Conservation (phyloP, 2,797 vertebrate genomes). For the Cryptoprocta ferox region DNA sequence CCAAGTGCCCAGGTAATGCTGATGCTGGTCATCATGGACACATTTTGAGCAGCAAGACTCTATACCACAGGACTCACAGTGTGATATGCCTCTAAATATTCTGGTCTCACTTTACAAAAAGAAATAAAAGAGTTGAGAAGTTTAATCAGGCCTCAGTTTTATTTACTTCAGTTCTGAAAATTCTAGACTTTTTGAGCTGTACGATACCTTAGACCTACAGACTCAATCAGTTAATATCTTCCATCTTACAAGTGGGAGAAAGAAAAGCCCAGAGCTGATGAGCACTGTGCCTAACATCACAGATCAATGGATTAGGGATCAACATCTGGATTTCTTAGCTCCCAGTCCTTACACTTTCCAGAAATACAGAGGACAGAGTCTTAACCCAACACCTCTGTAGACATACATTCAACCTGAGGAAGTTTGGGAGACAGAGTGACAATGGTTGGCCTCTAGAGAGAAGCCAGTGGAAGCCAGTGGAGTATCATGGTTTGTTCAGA, state of each 20-base stretch:
- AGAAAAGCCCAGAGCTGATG: background rate
- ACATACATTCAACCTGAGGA: background rate
- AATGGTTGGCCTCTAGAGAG: background rate
- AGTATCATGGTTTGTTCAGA: background rate
- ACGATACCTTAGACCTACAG: background rate
- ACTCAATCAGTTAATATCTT: background rate
- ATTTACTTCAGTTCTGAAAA: background rate
- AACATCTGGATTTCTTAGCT: background rate
- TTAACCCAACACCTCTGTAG: background rate
- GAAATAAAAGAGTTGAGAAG: background rate
- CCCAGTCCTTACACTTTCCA: background rate
- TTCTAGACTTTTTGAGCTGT: background rate
- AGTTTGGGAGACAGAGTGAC: background rate
- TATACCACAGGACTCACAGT: background rate
- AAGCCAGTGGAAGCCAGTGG: background rate
- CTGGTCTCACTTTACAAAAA: background rate
- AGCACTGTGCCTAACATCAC: background rate
- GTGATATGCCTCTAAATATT: background rate
- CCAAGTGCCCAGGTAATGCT: no score
- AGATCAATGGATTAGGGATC: background rate
- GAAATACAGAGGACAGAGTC: background rate
- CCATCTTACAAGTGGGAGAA: background rate
- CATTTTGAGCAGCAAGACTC: background rate
- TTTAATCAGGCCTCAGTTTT: background rate
- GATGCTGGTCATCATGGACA: background rate